Evolutionary conservation across 2,797 vertebrate species (phyloP).

Genomic region (Rhabdophis nuchalis): DNA sequence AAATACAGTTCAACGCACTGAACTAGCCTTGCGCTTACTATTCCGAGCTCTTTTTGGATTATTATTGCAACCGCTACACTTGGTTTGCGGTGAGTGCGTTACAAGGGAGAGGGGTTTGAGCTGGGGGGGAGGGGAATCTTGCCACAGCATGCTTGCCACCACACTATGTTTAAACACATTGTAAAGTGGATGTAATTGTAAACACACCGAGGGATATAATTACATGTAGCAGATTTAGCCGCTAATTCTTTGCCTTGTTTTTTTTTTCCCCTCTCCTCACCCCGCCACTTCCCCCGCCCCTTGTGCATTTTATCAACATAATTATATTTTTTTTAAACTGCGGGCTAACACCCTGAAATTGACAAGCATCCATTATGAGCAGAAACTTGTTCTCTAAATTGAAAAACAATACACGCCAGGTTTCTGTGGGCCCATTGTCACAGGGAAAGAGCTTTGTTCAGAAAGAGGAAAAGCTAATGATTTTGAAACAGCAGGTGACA

Average conservation of each 20-base stretch:
- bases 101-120: neutral
- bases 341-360: slow-evolving; percentile 72
- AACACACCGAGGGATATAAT: slow-evolving; percentile 78
- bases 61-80: slow-evolving; percentile 6
- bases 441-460: slow-evolving; percentile 93
- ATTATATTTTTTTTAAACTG: slow-evolving; percentile 73
- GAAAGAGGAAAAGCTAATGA: slow-evolving; percentile 90
- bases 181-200: slow-evolving; percentile 77
- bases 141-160: slow-evolving; percentile 69
- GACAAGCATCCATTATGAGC: slow-evolving; percentile 76
- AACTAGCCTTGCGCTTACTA: neutral
- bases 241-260: slow-evolving; percentile 73
- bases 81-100: slow-evolving; percentile 62
- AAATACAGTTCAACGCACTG: neutral
- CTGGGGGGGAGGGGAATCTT: slow-evolving; percentile 39
- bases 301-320: slow-evolving; percentile 76
- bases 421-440: slow-evolving; percentile 90
- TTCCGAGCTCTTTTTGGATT: slow-evolving; percentile 9
- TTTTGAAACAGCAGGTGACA: slow-evolving; percentile 98
- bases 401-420: slow-evolving; percentile 86
- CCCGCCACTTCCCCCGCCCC: slow-evolving; percentile 7
- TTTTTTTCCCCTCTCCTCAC: neutral
- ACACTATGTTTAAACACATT: slow-evolving; percentile 75
- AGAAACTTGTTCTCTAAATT: slow-evolving; percentile 74
- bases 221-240: slow-evolving; percentile 79